Percentiles rank a stretch among this genome's conserved stretches.
These are phyloP conservation scores for Pecten maximus DNA, from an alignment of 2,888 invertebrate genomes.

Conservation along the genomic window DNA sequence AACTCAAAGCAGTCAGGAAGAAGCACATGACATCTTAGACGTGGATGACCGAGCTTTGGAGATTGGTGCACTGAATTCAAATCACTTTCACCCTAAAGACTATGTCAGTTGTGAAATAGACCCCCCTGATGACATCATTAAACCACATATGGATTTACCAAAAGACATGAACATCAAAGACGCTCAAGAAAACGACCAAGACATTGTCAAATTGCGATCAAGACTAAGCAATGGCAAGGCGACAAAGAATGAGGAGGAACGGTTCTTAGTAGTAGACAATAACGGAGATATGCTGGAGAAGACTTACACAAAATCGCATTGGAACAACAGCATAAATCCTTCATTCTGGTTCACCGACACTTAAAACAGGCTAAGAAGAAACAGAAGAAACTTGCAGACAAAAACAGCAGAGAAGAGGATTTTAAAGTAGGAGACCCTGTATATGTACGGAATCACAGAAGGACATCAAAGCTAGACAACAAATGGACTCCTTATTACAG, in stretches of 20 bases:
- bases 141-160: not conserved
- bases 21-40: not conserved
- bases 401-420: not conserved
- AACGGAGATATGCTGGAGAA: not conserved
- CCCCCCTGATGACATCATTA: not conserved
- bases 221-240: not conserved
- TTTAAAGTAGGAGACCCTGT: conserved; percentile 13
- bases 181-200: not conserved
- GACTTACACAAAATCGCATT: not conserved
- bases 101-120: too few relatives aligned
- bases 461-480: not conserved
- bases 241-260: not conserved
- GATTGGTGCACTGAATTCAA: not conserved
- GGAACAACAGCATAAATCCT: too few relatives aligned
- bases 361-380: not conserved
- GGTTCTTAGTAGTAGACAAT: too few relatives aligned
- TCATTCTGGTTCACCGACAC: not conserved
- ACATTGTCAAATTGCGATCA: not conserved
- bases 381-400: not conserved
- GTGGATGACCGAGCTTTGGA: not conserved
- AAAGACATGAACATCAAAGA: not conserved
- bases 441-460: not conserved
- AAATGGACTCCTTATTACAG: conserved; percentile 36
- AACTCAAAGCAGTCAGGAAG: not conserved
- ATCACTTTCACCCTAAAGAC: not conserved